Evolutionary conservation across 2,113 vertebrate genomes (phyloP), one percentile per base, ranked within the genome.

Genomic region (Anoura caudifer): DNA sequence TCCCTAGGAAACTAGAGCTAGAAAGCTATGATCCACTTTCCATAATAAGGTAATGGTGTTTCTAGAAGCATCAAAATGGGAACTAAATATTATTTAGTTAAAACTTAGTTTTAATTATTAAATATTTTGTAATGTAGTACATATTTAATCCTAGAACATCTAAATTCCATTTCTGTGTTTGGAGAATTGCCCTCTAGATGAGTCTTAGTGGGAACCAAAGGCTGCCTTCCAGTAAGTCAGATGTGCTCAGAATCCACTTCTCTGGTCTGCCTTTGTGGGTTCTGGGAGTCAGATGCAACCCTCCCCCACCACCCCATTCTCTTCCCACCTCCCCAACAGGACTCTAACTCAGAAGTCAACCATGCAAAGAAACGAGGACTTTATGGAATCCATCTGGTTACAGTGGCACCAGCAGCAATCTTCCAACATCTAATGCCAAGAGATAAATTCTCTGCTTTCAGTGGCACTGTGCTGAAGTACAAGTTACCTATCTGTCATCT

Each of bases 11-110:
- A 82, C 36, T 83, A 81, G n/a, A 90, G 41, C 76, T n/a, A 86
- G 50, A 89, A 86, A 93, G 22, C n/a, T 86, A 76, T 70, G 56
- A 86, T 73, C 54, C n/a, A 90, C 24, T 86, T 89, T 94, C 73
- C 47, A 11, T 65, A 38, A 63, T 33, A 75, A 86, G 20, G 50
- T 70, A 91, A 89, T 13, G 12, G 28, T 80, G 17, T 47, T 81
- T 75, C 33, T 75, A 17, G 56, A 76, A 83, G 50, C 5, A 81
- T n/a, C 67, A 95, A 81, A 86, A 81, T 61, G 73, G 4, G 59
- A 81, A 86, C 1, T 90, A 22, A 73, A 10, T 70, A 86, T 85
- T 63, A 81, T 72, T 94, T 26, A 94, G 41, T 82, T 83, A 77
- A 50, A 47, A 81, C 52, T 86, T 59, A 31, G 69, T 20, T 84